Evolutionary conservation across 1,140 invertebrate genomes (phyloP).

Genomic region (Limonius californicus): DNA sequence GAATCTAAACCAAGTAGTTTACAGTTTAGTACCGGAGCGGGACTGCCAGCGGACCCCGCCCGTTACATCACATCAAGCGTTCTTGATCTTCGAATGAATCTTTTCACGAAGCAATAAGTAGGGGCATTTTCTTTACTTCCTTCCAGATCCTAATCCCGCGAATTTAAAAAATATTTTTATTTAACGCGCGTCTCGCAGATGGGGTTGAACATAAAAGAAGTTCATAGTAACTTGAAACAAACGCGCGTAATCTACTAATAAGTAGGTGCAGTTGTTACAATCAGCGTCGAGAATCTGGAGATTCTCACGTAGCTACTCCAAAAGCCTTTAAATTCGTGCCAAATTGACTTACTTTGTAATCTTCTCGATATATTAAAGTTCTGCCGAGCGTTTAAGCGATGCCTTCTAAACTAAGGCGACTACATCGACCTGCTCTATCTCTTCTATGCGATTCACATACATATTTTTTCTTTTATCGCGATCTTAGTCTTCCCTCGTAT

Average conservation of each 20-base stretch:
- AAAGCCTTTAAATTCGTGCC: slow-evolving; percentile 24
- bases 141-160: background rate
- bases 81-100: too few species aligned
- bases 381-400: slow-evolving; percentile 16
- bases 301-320: slow-evolving; percentile 22
- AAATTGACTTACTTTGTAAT: slow-evolving; percentile 28
- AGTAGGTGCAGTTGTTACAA: slow-evolving; percentile 20
- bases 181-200: too few species aligned
- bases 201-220: too few species aligned
- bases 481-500: background rate
- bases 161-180: too few species aligned
- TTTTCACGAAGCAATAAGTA: too few species aligned
- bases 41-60: too few species aligned
- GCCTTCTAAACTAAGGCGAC: slow-evolving; percentile 18
- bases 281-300: slow-evolving; percentile 18
- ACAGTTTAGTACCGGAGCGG: too few species aligned
- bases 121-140: too few species aligned
- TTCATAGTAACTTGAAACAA: background rate
- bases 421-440: slow-evolving; percentile 2
- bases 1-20: too few species aligned
- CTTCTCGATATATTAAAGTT: slow-evolving; percentile 24
- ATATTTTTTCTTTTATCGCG: slow-evolving; percentile 2
- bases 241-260: slow-evolving; percentile 19
- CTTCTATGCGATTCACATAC: slow-evolving; percentile 5
- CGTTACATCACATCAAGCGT: too few species aligned